Percentiles rank a stretch among this genome's conserved stretches.
These are phyloP conservation scores for Drosophila tropicalis DNA, from an alignment of 1,140 invertebrate species.

Conservation along the genomic window DNA sequence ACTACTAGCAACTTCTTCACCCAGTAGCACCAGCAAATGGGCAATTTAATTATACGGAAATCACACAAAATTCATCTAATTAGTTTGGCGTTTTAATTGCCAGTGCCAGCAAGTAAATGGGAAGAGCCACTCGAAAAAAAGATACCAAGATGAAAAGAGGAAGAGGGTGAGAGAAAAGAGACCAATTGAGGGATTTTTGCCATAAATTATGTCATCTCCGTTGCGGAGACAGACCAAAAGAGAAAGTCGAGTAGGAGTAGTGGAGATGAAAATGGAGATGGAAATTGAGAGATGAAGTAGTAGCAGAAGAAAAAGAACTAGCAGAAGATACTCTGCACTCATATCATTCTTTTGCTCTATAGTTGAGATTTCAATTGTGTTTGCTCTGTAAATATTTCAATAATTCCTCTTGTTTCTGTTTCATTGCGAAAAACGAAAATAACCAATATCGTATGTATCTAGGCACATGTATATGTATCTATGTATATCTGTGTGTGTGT, in stretches of 20 bases:
- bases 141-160: not conserved
- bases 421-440: slow-evolving; percentile 53
- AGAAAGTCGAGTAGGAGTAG: too few species aligned
- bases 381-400: slow-evolving; percentile 62
- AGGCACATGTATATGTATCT: not conserved
- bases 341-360: not conserved
- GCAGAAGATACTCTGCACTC: not conserved
- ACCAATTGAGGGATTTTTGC: slow-evolving; percentile 22
- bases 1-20: slow-evolving; percentile 20
- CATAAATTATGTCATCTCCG: slow-evolving; percentile 66
- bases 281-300: not conserved
- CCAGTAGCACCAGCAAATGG: slow-evolving; percentile 59
- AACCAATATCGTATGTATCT: slow-evolving; percentile 6
- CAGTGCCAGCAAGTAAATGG: not conserved
- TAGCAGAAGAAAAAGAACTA: not conserved
- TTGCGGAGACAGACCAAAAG: slow-evolving; percentile 5
- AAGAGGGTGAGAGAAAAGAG: not conserved
- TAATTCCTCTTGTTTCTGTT: slow-evolving; percentile 42
- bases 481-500: slow-evolving; percentile 5
- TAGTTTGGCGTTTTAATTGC: slow-evolving; percentile 79
- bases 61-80: slow-evolving; percentile 79
- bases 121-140: slow-evolving; percentile 46
- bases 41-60: slow-evolving; percentile 80
- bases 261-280: slow-evolving; percentile 4
- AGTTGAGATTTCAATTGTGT: slow-evolving; percentile 46